phyloP scores from a whole-genome alignment of 1,140 invertebrate genomes.

The Melitaea cinxia region DNA sequence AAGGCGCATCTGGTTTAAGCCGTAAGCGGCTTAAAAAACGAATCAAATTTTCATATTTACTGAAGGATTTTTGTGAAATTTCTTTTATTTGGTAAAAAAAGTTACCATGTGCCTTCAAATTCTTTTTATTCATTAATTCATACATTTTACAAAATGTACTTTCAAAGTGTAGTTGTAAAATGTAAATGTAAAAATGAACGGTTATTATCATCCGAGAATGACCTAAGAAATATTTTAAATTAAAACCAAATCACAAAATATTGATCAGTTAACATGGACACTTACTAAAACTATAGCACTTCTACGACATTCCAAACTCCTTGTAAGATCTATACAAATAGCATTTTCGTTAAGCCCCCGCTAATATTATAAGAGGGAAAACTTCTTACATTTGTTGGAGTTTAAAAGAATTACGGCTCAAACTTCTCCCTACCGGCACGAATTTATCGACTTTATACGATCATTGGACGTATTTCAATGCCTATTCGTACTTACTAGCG shows the following conservation, averaged over 20 bases:
- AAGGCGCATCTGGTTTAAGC: neutral
- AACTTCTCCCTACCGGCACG: constrained; percentile 6
- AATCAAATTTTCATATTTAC: constrained; percentile 11
- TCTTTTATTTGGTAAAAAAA: constrained; percentile 45
- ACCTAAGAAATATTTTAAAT: no score
- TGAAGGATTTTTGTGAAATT: constrained; percentile 1
- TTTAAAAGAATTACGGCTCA: constrained; percentile 11
- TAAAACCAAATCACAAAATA: no score
- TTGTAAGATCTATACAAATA: constrained; percentile 33
- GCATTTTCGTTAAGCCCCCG: constrained; percentile 22
- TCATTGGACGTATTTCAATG: constrained; percentile 4
- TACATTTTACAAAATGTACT: no score
- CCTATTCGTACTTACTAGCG: constrained; percentile 1
- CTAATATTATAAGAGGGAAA: constrained; percentile 15
- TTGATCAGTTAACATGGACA: no score
- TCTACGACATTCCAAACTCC: neutral
- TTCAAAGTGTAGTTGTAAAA: no score
- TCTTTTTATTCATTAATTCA: no score
- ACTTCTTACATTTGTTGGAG: constrained; percentile 12
- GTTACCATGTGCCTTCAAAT: no score
- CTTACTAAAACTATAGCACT: neutral
- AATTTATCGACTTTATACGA: constrained; percentile 11
- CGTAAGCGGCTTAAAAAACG: constrained; percentile 53
- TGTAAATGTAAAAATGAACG: no score
- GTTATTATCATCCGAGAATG: no score